Evolutionary conservation across 2,797 vertebrate genomes (phyloP), one percentile per base, ranked within the genome.

Genomic region (Tachyglossus aculeatus): DNA sequence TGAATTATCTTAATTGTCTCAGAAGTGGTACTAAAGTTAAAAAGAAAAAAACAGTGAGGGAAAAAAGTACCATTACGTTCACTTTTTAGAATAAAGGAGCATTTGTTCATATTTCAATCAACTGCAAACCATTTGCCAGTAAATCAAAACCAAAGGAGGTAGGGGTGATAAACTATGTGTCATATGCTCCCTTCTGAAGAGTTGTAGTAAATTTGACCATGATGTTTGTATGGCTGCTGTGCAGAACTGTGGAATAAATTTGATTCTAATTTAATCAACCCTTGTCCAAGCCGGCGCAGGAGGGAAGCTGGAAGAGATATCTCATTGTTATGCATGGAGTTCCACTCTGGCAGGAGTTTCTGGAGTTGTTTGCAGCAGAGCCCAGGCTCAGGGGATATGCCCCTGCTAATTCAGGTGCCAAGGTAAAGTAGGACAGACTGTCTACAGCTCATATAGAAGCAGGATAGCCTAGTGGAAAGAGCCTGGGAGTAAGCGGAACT

Each of bases 401-500:
- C 40, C 27, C 34, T 15, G 34, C 31, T 59, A 57, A 3, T 36
- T 25, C 22, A 38, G 27, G 14, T 34, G 12, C 36, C 19, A 9
- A 44, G 8, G 5, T 13, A 33, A 29, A 6, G 6, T 38, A 50
- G 63, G 44, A 48, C 67, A 77, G 12, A 71, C 68, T 88, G 83
- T 90, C 84, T 80, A 78, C 47, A 21, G 50, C 74, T 85, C 69
- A 71, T 51, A 84, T 8, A 87, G 84, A 55, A 70, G 76, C 53
- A n/a, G n/a, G n/a, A n/a, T n/a, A n/a, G 86, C 87, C 87, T 88
- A 89, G 32, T 71, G 88, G 85, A 85, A 86, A 85, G 55, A 71
- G 77, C 68, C 79, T 67, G 40, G 41, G 77, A 60, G 77, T 21
- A 37, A 80, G 67, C 86, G 65, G 80, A n/a, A n/a, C n/a, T n/a